A percentile compares a stretch with the other conserved stretches of the same genome.
Evolutionary conservation across 1,140 invertebrate species (phyloP).

Genomic region (Plodia interpunctella): DNA sequence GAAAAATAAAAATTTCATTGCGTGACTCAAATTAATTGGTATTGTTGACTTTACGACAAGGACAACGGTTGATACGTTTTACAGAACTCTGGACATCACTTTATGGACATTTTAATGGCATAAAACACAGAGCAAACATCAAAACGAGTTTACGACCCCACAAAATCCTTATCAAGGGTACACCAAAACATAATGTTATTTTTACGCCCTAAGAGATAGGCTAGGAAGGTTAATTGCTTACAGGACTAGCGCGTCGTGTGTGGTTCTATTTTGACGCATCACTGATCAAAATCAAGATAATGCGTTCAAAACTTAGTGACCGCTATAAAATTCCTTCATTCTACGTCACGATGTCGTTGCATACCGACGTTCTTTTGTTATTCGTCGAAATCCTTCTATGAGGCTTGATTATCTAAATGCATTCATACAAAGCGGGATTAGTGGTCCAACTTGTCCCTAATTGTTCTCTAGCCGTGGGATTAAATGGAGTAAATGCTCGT

Average conservation of each 20-base stretch:
- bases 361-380: conserved; percentile 33
- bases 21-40: neutral
- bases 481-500: conserved; percentile 23
- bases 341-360: conserved; percentile 62
- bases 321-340: conserved; percentile 58
- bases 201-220: conserved; percentile 17
- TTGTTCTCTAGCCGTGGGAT: conserved; percentile 40
- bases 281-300: conserved; percentile 63
- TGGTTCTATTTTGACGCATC: conserved; percentile 52
- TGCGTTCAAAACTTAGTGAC: conserved; percentile 49
- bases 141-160: conserved; percentile 9
- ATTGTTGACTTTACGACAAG: neutral
- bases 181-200: conserved; percentile 12
- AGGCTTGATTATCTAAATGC: conserved; percentile 53
- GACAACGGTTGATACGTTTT: neutral
- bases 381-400: conserved; percentile 22
- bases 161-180: conserved; percentile 11
- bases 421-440: conserved; percentile 37
- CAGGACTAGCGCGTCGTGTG: conserved; percentile 56
- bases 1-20: too few species aligned
- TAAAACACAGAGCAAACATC: conserved; percentile 11
- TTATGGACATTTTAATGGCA: conserved; percentile 11
- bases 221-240: conserved; percentile 48
- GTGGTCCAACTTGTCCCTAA: conserved; percentile 32
- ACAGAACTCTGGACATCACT: neutral